Evolutionary conservation across 1,140 invertebrate genomes (phyloP), one percentile per base, ranked within the genome.

Genomic region (Bilobella aurantiaca): DNA sequence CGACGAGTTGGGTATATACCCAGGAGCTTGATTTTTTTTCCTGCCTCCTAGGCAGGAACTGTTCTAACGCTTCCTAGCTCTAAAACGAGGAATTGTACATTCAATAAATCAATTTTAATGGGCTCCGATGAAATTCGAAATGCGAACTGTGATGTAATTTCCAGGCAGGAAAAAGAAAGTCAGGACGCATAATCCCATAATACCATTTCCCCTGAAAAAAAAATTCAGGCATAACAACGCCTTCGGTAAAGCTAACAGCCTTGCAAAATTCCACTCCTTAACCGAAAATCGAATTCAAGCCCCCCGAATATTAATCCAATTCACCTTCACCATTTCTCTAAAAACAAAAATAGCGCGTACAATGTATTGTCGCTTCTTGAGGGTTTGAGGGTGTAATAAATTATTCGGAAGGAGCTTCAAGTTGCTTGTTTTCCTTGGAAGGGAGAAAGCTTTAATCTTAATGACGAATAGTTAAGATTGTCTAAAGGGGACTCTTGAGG

Each of bases 31-130:
- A n/a, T n/a, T n/a, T n/a, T n/a, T n/a, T n/a, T n/a, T n/a, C n/a
- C n/a, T n/a, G n/a, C n/a, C n/a, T 57, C 23, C 12, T 23, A 57
- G 53, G 8, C 53, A 57, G 53, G n/a, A 57, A 23, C 14, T 29
- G 23, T 32, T 29, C 28, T 29, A 14, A 29, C 27, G 8, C 16
- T 34, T 34, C 27, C n/a, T 62, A 2, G 5, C 21, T 62, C 25
- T 31, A 8, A 29, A 62, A 21, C 8, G n/a, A 27, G 27, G 28
- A 27, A 62, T 25, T 62, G 14, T 62, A 18, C 37, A 53, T 53
- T 46, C 32, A 42, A 62, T 62, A 62, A 62, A 62, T 62, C 59
- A 62, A 37, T 31, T 53, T 62, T 62, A 62, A 62, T 62, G 59
- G 31, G 12, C 32, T 62, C 59, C 46, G 59, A 62, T 62, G 59